Evolutionary conservation across 1,140 invertebrate genomes (phyloP).

Genomic region (Hermatobates lingyangjiaoensis): DNA sequence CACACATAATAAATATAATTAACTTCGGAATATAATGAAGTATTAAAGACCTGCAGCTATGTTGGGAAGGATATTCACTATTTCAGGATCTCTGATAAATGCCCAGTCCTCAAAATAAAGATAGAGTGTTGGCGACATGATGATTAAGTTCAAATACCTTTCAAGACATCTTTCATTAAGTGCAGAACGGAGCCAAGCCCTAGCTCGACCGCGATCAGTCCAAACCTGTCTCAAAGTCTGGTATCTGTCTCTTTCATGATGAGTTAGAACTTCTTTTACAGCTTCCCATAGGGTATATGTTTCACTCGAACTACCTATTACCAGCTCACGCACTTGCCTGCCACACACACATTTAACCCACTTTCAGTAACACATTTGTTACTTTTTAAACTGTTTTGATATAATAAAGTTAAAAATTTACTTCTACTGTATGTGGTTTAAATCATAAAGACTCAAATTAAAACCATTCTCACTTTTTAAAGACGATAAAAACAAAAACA

Average conservation of each 20-base stretch:
- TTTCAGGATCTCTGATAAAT: constrained; percentile 55
- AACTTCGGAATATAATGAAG: background rate
- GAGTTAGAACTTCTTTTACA: constrained; percentile 50
- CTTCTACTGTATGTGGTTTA: no score
- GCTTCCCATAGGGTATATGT: constrained; percentile 39
- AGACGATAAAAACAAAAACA: no score
- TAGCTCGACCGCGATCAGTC: constrained; percentile 59
- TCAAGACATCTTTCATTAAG: constrained; percentile 79
- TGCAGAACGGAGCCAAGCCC: constrained; percentile 68
- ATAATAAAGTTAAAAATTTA: background rate
- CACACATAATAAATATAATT: no score
- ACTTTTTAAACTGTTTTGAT: no score
- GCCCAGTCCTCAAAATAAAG: constrained; percentile 73
- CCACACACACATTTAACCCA: no score
- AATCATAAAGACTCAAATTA: no score
- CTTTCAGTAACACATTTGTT: no score
- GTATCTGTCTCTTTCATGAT: constrained; percentile 73
- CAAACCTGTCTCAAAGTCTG: constrained; percentile 56
- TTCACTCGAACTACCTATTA: constrained; percentile 26
- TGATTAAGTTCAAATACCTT: constrained; percentile 56
- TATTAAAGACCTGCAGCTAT: constrained; percentile 49
- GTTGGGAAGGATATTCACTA: constrained; percentile 50
- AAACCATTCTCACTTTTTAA: no score
- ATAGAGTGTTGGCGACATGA: constrained; percentile 1
- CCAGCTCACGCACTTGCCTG: constrained; percentile 38